Percentiles rank a stretch among this genome's conserved stretches.
phyloP scores from a whole-genome alignment of 2,888 invertebrate genomes.

The Pristionchus fissidentatus region DNA sequence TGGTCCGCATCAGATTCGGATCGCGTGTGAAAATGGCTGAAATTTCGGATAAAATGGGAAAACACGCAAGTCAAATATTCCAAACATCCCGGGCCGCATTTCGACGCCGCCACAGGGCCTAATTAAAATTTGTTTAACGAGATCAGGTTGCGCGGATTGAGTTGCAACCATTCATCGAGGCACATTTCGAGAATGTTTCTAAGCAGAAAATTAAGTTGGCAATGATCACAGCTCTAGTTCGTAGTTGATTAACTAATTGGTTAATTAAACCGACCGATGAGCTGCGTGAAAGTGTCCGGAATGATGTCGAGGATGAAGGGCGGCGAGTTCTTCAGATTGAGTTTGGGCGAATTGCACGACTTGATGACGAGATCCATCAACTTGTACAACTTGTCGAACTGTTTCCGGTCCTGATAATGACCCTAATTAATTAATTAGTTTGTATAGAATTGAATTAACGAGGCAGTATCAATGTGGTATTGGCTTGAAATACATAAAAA shows the following conservation, averaged over 20 bases:
- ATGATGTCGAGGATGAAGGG: constrained; percentile 99
- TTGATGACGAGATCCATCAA: constrained; percentile 85
- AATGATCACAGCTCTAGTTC: not conserved
- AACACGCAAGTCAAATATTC: no score
- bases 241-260: no score
- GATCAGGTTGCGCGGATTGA: no score
- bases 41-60: not conserved
- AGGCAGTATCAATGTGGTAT: no score
- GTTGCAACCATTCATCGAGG: not conserved
- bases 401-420: constrained; percentile 64
- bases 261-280: constrained; percentile 77
- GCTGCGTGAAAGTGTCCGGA: constrained; percentile 97
- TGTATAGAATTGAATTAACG: not conserved
- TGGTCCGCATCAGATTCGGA: constrained; percentile 78
- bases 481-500: no score
- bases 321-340: constrained; percentile 96
- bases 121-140: no score
- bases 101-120: no score
- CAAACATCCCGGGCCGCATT: no score
- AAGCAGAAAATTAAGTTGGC: not conserved
- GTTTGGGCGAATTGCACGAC: constrained; percentile 92
- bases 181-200: not conserved
- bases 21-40: constrained; percentile 64
- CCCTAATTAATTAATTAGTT: not conserved
- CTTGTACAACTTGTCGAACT: constrained; percentile 67